Conservation (phyloP, 2,888 invertebrate genomes). For the Lathronympha strigana region DNA sequence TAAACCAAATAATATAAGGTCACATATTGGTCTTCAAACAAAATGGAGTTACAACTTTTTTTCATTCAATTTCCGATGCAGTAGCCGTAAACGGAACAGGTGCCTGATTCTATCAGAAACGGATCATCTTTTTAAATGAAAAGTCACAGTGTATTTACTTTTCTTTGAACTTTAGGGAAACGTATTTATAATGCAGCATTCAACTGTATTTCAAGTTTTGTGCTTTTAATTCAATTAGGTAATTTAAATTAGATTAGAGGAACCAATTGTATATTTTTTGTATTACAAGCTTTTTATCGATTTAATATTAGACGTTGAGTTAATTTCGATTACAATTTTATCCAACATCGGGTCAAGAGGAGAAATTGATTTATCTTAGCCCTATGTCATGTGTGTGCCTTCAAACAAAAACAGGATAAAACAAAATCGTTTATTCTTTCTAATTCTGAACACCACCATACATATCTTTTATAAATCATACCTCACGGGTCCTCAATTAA, state of each 20-base stretch:
- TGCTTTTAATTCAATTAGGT: too few species aligned
- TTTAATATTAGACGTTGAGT: too few species aligned
- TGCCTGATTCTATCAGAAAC: slow-evolving; percentile 28
- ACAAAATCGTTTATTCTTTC: too few species aligned
- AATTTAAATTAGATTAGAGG: background rate
- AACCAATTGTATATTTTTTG: too few species aligned
- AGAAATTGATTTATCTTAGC: background rate
- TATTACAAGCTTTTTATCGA: too few species aligned
- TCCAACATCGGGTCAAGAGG: background rate
- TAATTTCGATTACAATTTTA: background rate
- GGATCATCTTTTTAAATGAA: slow-evolving; percentile 25
- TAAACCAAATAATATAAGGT: background rate
- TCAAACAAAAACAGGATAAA: too few species aligned
- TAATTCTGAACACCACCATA: background rate
- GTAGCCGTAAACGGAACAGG: slow-evolving; percentile 46
- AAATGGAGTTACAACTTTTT: background rate
- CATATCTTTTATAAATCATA: background rate
- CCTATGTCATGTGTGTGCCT: background rate
- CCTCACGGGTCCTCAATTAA: background rate
- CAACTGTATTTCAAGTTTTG: background rate
- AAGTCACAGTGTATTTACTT: slow-evolving; percentile 28
- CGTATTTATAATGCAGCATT: slow-evolving; percentile 1
- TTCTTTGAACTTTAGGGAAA: slow-evolving; percentile 26
- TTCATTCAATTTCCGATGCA: slow-evolving; percentile 43
- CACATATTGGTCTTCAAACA: background rate